Conservation (phyloP, 2,888 invertebrate species). For the Sussaba pulchella region DNA sequence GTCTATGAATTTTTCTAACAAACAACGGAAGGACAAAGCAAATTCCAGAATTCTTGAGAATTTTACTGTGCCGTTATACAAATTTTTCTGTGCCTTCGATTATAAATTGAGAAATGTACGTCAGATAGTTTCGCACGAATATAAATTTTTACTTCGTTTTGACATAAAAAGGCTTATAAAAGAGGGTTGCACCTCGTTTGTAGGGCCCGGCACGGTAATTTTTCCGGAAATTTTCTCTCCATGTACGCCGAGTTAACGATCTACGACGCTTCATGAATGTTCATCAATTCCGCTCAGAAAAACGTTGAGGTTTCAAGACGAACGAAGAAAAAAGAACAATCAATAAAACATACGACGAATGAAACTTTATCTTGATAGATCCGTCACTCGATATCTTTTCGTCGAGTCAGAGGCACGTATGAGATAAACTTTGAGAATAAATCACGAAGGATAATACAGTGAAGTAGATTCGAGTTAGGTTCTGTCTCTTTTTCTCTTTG, state of each 20-base stretch:
- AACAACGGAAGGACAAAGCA: too few relatives aligned
- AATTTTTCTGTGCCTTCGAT: too few relatives aligned
- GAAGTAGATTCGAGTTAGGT: slow-evolving; percentile 51
- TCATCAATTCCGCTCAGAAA: slow-evolving; percentile 10
- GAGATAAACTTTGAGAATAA: slow-evolving; percentile 65
- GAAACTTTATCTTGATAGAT: slow-evolving; percentile 41
- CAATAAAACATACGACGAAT: slow-evolving; percentile 35
- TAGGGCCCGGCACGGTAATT: too few relatives aligned
- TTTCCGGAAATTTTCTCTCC: too few relatives aligned
- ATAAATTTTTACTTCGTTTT: too few relatives aligned
- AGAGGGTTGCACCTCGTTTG: too few relatives aligned
- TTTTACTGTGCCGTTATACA: too few relatives aligned
- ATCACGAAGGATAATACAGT: slow-evolving; percentile 58
- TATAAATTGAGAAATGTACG: too few relatives aligned
- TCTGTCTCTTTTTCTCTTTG: slow-evolving; percentile 26
- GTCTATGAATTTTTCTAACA: too few relatives aligned
- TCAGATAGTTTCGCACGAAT: too few relatives aligned
- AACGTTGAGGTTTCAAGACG: slow-evolving; percentile 1
- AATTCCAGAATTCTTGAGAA: too few relatives aligned
- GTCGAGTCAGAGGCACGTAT: slow-evolving; percentile 54
- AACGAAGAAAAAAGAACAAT: slow-evolving; percentile 35
- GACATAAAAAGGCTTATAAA: too few relatives aligned
- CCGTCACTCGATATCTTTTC: slow-evolving; percentile 50
- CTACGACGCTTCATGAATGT: background rate
- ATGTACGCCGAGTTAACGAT: background rate